Evolutionary conservation across 2,113 vertebrate genomes (phyloP), one percentile per base, ranked within the genome.

Genomic region (Centrocercus urophasianus): DNA sequence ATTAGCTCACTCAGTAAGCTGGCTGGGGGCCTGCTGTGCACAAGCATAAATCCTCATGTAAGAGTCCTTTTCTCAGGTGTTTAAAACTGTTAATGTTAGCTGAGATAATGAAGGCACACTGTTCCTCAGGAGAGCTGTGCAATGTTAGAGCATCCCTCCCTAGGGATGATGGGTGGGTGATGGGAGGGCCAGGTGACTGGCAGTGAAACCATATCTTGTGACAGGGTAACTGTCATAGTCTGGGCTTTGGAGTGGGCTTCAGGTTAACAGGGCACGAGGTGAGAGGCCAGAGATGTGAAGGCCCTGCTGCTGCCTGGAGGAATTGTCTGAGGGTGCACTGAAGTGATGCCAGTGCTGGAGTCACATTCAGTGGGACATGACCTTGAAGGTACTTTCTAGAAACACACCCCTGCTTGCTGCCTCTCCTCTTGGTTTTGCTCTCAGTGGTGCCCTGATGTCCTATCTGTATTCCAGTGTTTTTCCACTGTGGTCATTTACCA

Each of bases 351-450:
- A 48, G 38, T 0, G 1, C n/a, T 45, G 57, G 27, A 50, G 27
- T 16, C 18, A 2, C 15, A 2, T 45, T 63, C 47, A 69, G 13
- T 64, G 43, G 32, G 27, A 47, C 1, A 2, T 38, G 0, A 0
- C 13, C 0, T 6, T 25, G 32, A 66, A n/a, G 25, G 17, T 14
- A 5, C 8, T 67, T 89, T 8, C 24, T 47, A 36, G 52, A 40
- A 21, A 36, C 4, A 22, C 2, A 32, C 13, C 34, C 0, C 11
- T 71, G n/a, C 42, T 84, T 0, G 0, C 69, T 89, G 45, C 22
- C 22, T 21, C 8, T 76, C 32, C 52, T 80, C 40, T 57, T 43
- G 40, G 4, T 83, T 64, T 48, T 83, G 72, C 36, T 48, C 50
- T 80, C 1, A 3, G 10, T 19, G 22, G 42, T 63, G 20, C 10